Evolutionary conservation across 2,888 invertebrate species (phyloP).

Genomic region (Diarsia brunnea): DNA sequence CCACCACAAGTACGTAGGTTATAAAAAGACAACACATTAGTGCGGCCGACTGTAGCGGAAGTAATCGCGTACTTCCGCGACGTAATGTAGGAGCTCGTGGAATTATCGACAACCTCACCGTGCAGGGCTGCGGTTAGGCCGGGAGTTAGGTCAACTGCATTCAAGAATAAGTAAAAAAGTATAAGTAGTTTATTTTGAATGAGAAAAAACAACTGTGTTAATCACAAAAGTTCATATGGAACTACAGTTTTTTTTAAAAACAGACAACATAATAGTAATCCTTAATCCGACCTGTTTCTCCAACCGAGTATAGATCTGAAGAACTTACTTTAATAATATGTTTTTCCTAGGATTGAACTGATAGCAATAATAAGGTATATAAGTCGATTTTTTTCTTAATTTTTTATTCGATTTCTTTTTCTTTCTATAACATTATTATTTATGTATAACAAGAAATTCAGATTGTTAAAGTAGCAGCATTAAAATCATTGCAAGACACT

Average conservation of each 20-base stretch:
- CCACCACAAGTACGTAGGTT: not conserved
- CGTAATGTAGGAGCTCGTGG: conserved; percentile 61
- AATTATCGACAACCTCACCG: conserved; percentile 65
- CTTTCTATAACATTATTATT: not conserved
- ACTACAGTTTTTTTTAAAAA: not conserved
- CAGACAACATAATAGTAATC: not conserved
- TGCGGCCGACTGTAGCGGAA: conserved; percentile 62
- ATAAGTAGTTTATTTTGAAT: not conserved
- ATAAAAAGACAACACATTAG: conserved; percentile 20
- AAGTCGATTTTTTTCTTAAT: not conserved
- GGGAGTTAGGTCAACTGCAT: conserved; percentile 20
- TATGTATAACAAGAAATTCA: not conserved
- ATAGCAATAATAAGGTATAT: too few species aligned
- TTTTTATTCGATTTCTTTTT: not conserved
- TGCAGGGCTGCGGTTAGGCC: conserved; percentile 27
- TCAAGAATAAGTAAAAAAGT: not conserved
- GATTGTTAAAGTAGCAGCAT: not conserved
- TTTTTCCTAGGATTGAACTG: too few species aligned
- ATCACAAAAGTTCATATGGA: not conserved
- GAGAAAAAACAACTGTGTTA: not conserved
- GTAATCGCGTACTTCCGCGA: conserved; percentile 63
- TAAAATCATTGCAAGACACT: conserved; percentile 11
- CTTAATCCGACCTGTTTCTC: not conserved
- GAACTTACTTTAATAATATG: not conserved
- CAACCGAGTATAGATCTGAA: too few species aligned